Evolutionary conservation across 2,888 invertebrate genomes (phyloP).

Genomic region (Helleia helle): DNA sequence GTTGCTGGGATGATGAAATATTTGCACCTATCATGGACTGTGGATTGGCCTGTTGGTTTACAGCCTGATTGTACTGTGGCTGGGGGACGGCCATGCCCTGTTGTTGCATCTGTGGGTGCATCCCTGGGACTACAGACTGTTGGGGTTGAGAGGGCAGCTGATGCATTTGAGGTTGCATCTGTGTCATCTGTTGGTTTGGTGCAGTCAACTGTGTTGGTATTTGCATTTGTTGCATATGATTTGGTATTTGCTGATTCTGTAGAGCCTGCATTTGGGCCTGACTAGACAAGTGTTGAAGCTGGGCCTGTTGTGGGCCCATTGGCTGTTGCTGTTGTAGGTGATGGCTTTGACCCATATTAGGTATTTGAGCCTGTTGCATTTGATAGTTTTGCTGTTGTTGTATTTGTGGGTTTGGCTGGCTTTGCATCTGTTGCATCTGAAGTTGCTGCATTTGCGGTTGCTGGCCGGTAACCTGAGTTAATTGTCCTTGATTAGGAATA

Average conservation of each 20-base stretch:
- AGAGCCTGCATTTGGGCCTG: slow-evolving; percentile 68
- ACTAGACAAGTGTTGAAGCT: slow-evolving; percentile 64
- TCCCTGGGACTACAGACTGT: slow-evolving; percentile 62
- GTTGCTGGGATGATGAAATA: slow-evolving; percentile 62
- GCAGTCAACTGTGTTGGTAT: slow-evolving; percentile 58
- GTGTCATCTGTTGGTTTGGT: slow-evolving; percentile 63
- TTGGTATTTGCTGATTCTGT: slow-evolving; percentile 70
- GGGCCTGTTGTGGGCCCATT: slow-evolving; percentile 62
- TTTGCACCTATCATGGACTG: slow-evolving; percentile 61
- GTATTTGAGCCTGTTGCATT: slow-evolving; percentile 66
- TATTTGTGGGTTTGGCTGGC: slow-evolving; percentile 48
- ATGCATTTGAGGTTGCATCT: slow-evolving; percentile 69
- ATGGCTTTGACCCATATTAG: slow-evolving; percentile 60
- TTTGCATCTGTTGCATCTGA: slow-evolving; percentile 68
- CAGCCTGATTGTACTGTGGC: slow-evolving; percentile 69
- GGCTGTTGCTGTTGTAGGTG: slow-evolving; percentile 62
- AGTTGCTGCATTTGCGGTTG: slow-evolving; percentile 69
- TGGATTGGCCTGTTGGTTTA: slow-evolving; percentile 57
- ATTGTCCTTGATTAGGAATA: slow-evolving; percentile 60
- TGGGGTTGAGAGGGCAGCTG: slow-evolving; percentile 66
- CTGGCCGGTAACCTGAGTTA: slow-evolving; percentile 58
- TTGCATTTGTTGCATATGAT: slow-evolving; percentile 71
- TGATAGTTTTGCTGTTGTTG: slow-evolving; percentile 49
- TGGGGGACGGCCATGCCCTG: slow-evolving; percentile 64
- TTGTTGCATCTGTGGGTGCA: slow-evolving; percentile 68